Percentiles rank a stretch among this genome's conserved stretches.
These are phyloP conservation scores for Ladona fulva DNA, from an alignment of 1,140 invertebrate species.

Conservation along the genomic window DNA sequence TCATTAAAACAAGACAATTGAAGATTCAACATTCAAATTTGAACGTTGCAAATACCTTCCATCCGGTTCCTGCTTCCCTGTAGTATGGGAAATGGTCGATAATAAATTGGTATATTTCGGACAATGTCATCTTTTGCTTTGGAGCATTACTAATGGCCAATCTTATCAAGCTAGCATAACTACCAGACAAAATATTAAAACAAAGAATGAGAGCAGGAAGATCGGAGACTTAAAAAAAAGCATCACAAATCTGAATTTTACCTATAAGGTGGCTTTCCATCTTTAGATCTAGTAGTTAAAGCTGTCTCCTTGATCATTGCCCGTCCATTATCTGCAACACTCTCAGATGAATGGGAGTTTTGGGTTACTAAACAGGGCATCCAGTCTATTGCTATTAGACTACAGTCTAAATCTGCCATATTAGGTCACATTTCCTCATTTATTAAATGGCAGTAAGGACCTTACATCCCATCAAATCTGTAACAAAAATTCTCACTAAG, in stretches of 20 bases:
- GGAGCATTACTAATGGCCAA: constrained; percentile 60
- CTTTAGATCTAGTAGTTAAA: background rate
- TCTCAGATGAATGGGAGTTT: background rate
- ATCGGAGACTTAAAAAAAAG: background rate
- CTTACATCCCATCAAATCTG: background rate
- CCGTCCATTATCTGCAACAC: background rate
- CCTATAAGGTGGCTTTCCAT: constrained; percentile 13
- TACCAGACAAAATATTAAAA: constrained; percentile 27
- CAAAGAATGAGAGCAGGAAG: background rate
- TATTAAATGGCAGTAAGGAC: background rate
- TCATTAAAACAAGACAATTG: background rate
- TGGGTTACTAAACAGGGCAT: background rate
- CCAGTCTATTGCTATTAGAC: constrained; percentile 15
- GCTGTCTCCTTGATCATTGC: constrained; percentile 12
- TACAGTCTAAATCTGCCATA: constrained; percentile 13
- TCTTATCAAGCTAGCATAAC: constrained; percentile 61
- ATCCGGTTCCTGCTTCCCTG: constrained; percentile 56
- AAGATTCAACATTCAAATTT: constrained; percentile 6
- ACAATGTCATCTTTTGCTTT: constrained; percentile 63
- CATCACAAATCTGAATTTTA: no score
- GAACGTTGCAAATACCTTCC: constrained; percentile 48
- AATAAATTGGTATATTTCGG: constrained; percentile 67
- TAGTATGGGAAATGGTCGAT: constrained; percentile 65
- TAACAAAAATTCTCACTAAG: background rate
- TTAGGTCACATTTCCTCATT: background rate